Evolutionary conservation across 2,888 invertebrate species (phyloP).

Genomic region (Lepidonotus clava): DNA sequence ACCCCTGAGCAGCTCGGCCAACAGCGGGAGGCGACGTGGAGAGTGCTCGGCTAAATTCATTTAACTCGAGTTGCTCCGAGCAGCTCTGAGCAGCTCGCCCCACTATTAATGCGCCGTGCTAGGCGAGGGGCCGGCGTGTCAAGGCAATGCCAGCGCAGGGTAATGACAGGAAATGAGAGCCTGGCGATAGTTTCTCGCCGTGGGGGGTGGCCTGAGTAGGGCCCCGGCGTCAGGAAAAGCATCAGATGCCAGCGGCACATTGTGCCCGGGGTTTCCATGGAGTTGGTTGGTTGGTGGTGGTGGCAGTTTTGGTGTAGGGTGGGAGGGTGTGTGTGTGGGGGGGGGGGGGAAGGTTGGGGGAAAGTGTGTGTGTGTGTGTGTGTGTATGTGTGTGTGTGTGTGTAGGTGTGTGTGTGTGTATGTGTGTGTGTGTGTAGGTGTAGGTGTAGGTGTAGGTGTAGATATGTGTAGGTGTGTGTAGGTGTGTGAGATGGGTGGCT

Average conservation of each 20-base stretch:
- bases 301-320: background rate
- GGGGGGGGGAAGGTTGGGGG: background rate
- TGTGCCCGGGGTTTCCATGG: slow-evolving; percentile 12
- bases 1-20: background rate
- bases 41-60: slow-evolving; percentile 52
- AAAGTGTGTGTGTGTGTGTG: too few species aligned
- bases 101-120: background rate
- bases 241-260: slow-evolving; percentile 31
- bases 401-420: too few species aligned
- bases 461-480: too few species aligned
- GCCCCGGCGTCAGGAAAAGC: background rate
- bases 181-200: background rate
- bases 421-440: too few species aligned
- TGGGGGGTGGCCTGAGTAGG: background rate
- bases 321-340: background rate
- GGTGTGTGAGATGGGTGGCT: too few species aligned
- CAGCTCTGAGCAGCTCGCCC: background rate
- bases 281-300: background rate
- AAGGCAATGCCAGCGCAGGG: background rate
- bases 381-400: too few species aligned
- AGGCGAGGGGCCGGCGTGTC: background rate
- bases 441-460: too few species aligned
- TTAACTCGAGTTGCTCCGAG: slow-evolving; percentile 50
- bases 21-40: slow-evolving; percentile 39
- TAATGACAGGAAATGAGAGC: slow-evolving; percentile 26